Base-by-base conservation (phyloP, 2,797 vertebrate genomes). In the Urosaurus nigricauda region DNA sequence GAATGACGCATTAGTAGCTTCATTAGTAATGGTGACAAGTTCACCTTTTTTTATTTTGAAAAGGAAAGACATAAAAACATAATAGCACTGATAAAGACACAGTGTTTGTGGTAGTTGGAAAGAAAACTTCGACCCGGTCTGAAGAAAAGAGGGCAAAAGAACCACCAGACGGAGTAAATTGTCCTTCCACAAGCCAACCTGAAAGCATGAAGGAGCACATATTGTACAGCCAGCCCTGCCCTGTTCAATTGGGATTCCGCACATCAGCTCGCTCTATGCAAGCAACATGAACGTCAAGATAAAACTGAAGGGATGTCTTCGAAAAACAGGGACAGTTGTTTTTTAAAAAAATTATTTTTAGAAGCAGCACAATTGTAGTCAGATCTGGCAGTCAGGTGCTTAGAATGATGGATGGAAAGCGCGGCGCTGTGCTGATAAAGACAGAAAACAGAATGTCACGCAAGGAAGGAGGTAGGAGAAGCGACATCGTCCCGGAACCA, bases 301-400 rank as follows among this genome's bases (percentile, higher is more conserved):
- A 81, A 93, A 93, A 92, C 90, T 77, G 86, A 68, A 79, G 87
- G 79, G 91, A 91, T 51, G 87, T 91, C 92, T 91, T 91, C 77
- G 91, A 93, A 94, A 85, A 17, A 87, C 90, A 91, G 92, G 89
- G 80, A 68, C 40, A 47, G 37, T 3, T 32, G 14, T 37, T 37
- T 37, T 68, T n/a, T n/a, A n/a, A n/a, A 81, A 94, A 90, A 37
- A 37, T 60, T 85, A 17, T 32, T 63, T 43, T 85, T 78, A 93
- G 87, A 81, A 81, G 92, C 0, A 90, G 93, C 0, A 0, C 87
- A 85, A 87, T 68, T 0, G 0, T 88, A 92, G 92, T 84, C 92
- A 87, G 93, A 85, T 89, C 90, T 84, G 47, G 0, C 26, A 79
- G 90, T 77, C 89, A 87, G 93, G 63, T 0, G 0, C 87, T n/a